Conservation (phyloP, 2,113 vertebrate genomes). For the Platysternon megacephalum region DNA sequence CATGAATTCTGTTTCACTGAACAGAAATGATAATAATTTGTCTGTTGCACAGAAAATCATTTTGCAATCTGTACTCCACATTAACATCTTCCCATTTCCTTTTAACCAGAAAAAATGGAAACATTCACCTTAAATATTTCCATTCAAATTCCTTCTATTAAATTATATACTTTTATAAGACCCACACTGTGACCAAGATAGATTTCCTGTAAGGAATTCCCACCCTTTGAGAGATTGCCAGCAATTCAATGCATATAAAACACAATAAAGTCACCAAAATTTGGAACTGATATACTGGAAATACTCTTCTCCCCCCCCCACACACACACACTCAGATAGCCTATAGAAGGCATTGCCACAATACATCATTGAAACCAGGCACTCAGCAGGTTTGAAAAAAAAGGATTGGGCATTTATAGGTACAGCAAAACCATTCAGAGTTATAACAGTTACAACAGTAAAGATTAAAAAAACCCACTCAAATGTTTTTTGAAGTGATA, state of each 20-base stretch:
- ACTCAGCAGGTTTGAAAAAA: background rate
- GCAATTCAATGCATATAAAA: background rate
- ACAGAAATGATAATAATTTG: slow-evolving; percentile 1
- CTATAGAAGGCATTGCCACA: background rate
- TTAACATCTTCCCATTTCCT: slow-evolving; percentile 1
- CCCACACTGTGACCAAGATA: background rate
- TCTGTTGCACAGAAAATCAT: background rate
- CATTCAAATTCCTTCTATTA: slow-evolving; percentile 37
- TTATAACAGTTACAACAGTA: background rate
- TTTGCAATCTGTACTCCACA: slow-evolving; percentile 9
- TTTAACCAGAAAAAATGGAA: slow-evolving; percentile 29
- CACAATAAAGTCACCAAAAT: background rate
- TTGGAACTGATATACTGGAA: background rate
- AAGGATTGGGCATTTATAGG: background rate
- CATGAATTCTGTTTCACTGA: slow-evolving; percentile 47
- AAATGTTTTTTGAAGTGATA: background rate
- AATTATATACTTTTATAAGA: slow-evolving; percentile 30
- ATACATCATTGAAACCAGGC: background rate
- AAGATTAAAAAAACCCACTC: background rate
- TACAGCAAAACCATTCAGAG: background rate
- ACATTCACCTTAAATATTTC: slow-evolving; percentile 21
- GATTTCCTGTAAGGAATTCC: background rate
- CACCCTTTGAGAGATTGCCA: background rate
- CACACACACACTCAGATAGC: background rate
- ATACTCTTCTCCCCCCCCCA: background rate